Evolutionary conservation across 2,888 invertebrate species (phyloP).

Genomic region (Lacanobia oleracea): DNA sequence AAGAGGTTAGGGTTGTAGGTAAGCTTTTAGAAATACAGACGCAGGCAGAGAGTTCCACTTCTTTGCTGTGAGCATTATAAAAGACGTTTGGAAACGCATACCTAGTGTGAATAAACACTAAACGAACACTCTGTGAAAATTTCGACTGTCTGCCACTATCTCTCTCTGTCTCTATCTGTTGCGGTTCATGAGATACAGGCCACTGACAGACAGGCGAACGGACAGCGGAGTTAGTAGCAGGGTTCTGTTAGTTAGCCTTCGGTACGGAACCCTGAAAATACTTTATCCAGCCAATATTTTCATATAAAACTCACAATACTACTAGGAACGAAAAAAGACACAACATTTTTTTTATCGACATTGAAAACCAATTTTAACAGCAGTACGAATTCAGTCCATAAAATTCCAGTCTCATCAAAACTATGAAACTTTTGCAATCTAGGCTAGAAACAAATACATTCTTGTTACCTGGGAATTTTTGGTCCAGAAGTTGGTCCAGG

Average conservation of each 20-base stretch:
- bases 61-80: too few species aligned
- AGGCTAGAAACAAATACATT: not conserved
- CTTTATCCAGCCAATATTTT: not conserved
- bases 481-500: slow-evolving; percentile 10
- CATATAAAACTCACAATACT: not conserved
- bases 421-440: slow-evolving; percentile 28
- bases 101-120: too few species aligned
- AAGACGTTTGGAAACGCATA: too few species aligned
- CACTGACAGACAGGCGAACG: not conserved
- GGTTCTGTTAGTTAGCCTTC: too few species aligned
- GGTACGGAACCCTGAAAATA: too few species aligned
- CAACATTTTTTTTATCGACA: slow-evolving; percentile 8
- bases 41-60: too few species aligned
- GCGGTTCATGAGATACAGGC: not conserved
- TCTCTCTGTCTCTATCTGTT: too few species aligned
- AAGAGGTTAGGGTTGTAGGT: too few species aligned
- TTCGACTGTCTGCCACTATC: too few species aligned
- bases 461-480: not conserved
- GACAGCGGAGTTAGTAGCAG: too few species aligned
- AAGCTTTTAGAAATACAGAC: too few species aligned
- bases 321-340: not conserved
- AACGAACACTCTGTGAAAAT: too few species aligned
- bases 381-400: not conserved
- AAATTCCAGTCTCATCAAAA: slow-evolving; percentile 4
- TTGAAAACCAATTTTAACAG: slow-evolving; percentile 20